phyloP scores from a whole-genome alignment of 2,888 invertebrate species.

The Epsilonema sp. region DNA sequence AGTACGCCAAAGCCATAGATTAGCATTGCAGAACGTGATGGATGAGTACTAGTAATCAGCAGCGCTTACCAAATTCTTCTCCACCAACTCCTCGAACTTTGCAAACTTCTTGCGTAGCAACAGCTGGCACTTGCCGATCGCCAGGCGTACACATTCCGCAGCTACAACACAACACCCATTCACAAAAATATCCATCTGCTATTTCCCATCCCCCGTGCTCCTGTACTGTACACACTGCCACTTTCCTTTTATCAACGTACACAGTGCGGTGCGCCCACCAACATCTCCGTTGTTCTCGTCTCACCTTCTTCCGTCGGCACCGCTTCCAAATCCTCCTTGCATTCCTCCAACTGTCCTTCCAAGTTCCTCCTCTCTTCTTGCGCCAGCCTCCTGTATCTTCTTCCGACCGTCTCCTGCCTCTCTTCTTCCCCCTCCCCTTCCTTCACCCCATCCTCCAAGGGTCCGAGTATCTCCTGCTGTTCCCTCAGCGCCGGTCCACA shows the following conservation, averaged over 20 bases:
- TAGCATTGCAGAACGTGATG: too few relatives aligned
- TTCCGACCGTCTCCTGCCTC: too few relatives aligned
- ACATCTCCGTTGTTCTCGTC: too few relatives aligned
- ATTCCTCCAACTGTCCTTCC: neutral
- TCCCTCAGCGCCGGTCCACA: neutral
- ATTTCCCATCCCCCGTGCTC: too few relatives aligned
- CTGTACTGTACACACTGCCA: too few relatives aligned
- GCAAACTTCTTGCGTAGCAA: slow-evolving; percentile 11
- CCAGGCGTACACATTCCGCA: slow-evolving; percentile 7
- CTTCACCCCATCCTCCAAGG: too few relatives aligned
- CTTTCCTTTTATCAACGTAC: too few relatives aligned
- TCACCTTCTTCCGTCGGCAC: neutral
- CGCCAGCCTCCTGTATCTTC: neutral
- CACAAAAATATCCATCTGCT: neutral
- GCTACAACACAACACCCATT: neutral
- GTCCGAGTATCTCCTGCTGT: neutral
- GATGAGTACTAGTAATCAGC: too few relatives aligned
- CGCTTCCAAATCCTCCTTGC: neutral
- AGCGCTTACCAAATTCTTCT: slow-evolving; percentile 10
- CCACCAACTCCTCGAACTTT: slow-evolving; percentile 12
- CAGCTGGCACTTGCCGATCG: slow-evolving; percentile 10
- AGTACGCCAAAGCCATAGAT: too few relatives aligned
- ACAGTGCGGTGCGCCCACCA: too few relatives aligned
- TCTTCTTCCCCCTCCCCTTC: too few relatives aligned
- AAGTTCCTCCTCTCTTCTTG: neutral